A percentile compares a stretch with the other conserved stretches of the same genome.
phyloP scores from a whole-genome alignment of 2,797 vertebrate genomes.

The Pogoniulus pusillus region DNA sequence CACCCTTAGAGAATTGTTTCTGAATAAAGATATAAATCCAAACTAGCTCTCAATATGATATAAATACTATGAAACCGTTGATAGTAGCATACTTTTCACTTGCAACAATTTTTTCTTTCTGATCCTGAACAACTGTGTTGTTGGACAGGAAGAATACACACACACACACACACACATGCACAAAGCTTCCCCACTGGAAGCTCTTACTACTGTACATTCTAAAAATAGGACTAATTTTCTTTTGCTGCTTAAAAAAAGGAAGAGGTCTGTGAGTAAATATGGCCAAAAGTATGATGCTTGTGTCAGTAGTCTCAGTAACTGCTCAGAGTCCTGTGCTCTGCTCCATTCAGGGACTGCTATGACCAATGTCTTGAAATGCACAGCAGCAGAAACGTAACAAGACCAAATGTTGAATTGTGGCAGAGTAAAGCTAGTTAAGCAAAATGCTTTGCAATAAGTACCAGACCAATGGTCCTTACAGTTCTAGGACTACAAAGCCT shows the following conservation, averaged over 20 bases:
- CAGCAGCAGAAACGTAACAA: background rate
- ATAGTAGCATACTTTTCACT: background rate
- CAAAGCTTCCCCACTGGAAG: background rate
- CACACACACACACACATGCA: too few relatives aligned
- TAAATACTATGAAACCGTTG: background rate
- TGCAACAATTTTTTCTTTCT: background rate
- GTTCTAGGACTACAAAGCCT: background rate
- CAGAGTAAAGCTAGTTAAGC: background rate
- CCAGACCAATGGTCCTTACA: background rate
- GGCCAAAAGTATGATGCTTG: background rate
- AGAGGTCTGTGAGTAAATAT: background rate
- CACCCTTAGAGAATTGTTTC: background rate
- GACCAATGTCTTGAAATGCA: background rate
- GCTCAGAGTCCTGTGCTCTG: background rate
- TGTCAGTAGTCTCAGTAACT: background rate
- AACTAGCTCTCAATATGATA: background rate
- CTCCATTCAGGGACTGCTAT: background rate
- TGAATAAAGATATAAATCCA: background rate
- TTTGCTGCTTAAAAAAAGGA: background rate
- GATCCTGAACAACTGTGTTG: background rate
- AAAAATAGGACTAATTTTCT: background rate
- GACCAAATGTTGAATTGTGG: background rate
- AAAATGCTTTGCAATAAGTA: background rate
- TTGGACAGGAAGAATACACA: background rate
- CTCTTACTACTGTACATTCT: background rate